Evolutionary conservation across 2,797 vertebrate genomes (phyloP), one percentile per base, ranked within the genome.

Genomic region (Mormyrus hasselquistii): DNA sequence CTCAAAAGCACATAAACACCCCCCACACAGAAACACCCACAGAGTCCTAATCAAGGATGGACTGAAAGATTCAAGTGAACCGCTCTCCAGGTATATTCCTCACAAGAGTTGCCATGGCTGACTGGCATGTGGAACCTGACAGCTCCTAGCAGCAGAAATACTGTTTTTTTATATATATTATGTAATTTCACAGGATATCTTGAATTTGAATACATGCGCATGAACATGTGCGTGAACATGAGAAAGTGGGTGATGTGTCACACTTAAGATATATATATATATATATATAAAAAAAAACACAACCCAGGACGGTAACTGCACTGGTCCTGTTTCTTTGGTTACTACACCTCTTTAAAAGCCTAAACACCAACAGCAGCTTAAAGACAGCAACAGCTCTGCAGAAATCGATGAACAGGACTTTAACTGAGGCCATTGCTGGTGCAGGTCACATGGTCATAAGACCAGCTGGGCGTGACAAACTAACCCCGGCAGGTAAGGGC

Each of bases 161-260:
- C 44, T 34, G 5, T 34, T 86, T 57, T 52, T 34, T 34, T 38
- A 34, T 29, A 29, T 53, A 86, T 10, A 55, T 86, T 86, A 86
- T 53, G 22, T 86, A 86, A 86, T 86, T 86, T 86, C 50, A 34
- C 90, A 88, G 88, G 87, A 88, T 50, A 90, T 90, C 76, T 79
- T 87, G 83, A 92, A 89, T 59, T 92, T 93, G 90, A 88, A 89
- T 90, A 90, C 88, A 49, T 88, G 89, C 89, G 89, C 90, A 47
- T 92, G 91, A 93, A 93, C 92, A 52, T 86, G 85, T 88, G 89
- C 85, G 89, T 83, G 88, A 91, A 88, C 92, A 92, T 91, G 92
- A 90, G 92, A 91, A 89, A 82, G 92, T 93, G 91, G 84, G 50
- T 86, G 82, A 52, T 85, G 82, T 85, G 49, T 86, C 22, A 38